Evolutionary conservation across 2,797 vertebrate genomes (phyloP).

Genomic region (Danio albolineatus): DNA sequence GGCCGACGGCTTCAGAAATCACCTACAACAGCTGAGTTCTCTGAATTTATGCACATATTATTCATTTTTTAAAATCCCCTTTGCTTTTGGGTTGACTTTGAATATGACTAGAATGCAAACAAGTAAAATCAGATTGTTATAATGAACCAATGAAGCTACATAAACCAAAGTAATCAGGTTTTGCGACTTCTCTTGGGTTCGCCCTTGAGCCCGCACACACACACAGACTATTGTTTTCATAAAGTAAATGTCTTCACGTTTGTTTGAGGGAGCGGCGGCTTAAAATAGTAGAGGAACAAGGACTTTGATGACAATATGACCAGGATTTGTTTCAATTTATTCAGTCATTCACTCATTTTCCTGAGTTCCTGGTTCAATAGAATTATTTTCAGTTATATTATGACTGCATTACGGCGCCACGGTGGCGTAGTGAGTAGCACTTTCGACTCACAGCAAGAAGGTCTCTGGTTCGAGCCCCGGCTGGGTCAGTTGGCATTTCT

Average conservation of each 20-base stretch:
- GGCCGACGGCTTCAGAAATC: constrained; percentile 57
- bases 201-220: neutral
- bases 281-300: neutral
- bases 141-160: neutral
- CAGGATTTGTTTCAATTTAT: neutral
- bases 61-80: neutral
- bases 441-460: too few species aligned
- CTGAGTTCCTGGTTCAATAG: neutral
- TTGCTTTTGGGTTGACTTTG: neutral
- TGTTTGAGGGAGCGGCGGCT: neutral
- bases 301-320: neutral
- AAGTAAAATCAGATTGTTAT: neutral
- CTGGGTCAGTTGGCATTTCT: too few species aligned
- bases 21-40: constrained; percentile 62
- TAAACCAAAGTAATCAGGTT: constrained; percentile 17
- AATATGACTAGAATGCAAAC: neutral
- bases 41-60: neutral
- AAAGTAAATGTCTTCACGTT: neutral
- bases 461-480: too few species aligned
- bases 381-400: too few species aligned
- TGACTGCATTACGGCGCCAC: too few species aligned
- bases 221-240: constrained; percentile 1
- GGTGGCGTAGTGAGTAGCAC: too few species aligned
- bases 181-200: neutral
- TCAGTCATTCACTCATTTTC: too few species aligned